Evolutionary conservation across 2,888 invertebrate species (phyloP).

Genomic region (Pseudococcus jackbeardsleyi): DNA sequence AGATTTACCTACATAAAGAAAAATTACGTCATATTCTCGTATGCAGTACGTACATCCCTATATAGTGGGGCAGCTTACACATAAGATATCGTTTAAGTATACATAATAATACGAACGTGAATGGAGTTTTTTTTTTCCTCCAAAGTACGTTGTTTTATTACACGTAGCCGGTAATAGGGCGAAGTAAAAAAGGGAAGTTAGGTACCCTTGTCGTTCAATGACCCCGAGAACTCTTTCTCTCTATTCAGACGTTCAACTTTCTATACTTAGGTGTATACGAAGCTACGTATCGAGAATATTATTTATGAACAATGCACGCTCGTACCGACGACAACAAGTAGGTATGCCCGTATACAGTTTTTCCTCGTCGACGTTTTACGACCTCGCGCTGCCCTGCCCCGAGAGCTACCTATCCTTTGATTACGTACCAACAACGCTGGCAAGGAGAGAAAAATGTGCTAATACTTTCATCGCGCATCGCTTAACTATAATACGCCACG

Average conservation of each 20-base stretch:
- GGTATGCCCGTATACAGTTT: background rate
- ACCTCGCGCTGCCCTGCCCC: background rate
- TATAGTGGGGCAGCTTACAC: too few relatives aligned
- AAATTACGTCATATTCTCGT: background rate
- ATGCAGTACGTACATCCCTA: background rate
- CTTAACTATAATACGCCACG: too few relatives aligned
- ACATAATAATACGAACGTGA: too few relatives aligned
- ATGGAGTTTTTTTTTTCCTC: background rate
- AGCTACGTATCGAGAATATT: background rate
- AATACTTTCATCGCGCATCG: background rate
- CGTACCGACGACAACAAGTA: background rate
- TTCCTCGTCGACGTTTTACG: background rate
- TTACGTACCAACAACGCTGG: background rate
- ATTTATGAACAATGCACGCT: constrained; percentile 12
- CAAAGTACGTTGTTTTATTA: background rate
- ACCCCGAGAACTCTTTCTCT: background rate
- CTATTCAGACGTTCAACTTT: constrained; percentile 14
- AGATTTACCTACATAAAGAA: background rate
- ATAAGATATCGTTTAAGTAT: too few relatives aligned
- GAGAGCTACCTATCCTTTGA: background rate
- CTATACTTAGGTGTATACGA: background rate
- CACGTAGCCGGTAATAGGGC: background rate
- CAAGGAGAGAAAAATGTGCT: background rate
- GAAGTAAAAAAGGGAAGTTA: background rate
- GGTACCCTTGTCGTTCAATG: constrained; percentile 22